Conservation (phyloP, 2,888 invertebrate genomes). For the Synanthedon andrenaeformis region DNA sequence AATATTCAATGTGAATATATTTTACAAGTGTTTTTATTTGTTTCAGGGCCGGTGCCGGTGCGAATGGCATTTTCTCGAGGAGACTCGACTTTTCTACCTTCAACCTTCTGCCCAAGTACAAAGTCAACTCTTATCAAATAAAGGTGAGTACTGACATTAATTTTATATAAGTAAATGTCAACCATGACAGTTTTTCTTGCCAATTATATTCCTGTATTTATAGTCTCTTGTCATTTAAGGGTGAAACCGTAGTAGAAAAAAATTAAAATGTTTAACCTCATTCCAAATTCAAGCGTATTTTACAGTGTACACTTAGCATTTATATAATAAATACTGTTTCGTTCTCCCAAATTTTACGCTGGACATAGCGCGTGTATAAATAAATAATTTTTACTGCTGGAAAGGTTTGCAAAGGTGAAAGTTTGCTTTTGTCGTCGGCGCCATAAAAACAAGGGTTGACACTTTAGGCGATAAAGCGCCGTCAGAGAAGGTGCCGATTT, state of each 20-base stretch:
- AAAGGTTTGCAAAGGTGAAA: slow-evolving; percentile 47
- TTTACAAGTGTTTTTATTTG: slow-evolving; percentile 10
- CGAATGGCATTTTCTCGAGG: slow-evolving; percentile 93
- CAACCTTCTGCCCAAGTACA: slow-evolving; percentile 92
- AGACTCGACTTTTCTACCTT: slow-evolving; percentile 95
- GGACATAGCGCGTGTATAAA: slow-evolving; percentile 10
- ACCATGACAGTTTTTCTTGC: no score
- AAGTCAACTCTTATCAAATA: slow-evolving; percentile 98
- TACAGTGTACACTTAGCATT: no score
- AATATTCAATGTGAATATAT: neutral
- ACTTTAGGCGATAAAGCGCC: slow-evolving; percentile 55
- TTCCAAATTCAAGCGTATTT: no score
- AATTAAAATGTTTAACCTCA: no score
- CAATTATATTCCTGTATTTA: no score
- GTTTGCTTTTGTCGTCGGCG: slow-evolving; percentile 50
- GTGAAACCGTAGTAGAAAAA: no score
- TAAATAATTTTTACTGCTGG: slow-evolving; percentile 48
- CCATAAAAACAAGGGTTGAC: slow-evolving; percentile 52
- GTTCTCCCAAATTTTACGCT: no score
- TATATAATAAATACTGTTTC: no score
- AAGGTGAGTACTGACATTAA: slow-evolving; percentile 77
- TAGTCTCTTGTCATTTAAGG: no score
- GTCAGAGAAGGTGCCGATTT: slow-evolving; percentile 37
- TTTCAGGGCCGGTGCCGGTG: slow-evolving; percentile 87
- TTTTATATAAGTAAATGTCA: no score